phyloP scores from a whole-genome alignment of 2,888 invertebrate genomes.

The Fragum whitleyi region DNA sequence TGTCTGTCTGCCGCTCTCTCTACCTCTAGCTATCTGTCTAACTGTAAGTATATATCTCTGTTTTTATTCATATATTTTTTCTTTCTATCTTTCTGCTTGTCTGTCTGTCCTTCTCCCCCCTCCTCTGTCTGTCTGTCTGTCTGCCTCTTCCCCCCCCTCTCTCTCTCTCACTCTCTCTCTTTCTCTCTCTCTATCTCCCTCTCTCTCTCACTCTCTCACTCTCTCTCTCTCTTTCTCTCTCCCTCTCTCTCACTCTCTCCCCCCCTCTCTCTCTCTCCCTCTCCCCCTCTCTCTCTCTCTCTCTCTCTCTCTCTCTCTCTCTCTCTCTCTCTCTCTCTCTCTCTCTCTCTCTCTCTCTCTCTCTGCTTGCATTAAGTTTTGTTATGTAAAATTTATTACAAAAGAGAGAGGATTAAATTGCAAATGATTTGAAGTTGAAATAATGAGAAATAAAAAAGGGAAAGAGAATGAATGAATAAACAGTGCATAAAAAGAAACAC shows the following conservation, averaged over 20 bases:
- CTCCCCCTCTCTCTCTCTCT: not conserved
- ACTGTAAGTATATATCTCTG: not conserved
- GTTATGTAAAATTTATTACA: not conserved
- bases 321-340: not conserved
- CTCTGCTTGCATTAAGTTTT: not conserved
- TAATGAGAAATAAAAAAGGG: too few species aligned
- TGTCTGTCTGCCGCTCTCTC: too few species aligned
- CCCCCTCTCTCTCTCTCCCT: not conserved
- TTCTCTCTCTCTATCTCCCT: too few species aligned
- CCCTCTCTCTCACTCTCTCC: not conserved
- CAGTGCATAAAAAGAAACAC: too few species aligned
- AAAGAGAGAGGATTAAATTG: not conserved
- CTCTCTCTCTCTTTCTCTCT: not conserved
- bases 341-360: not conserved
- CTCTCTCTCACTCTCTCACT: not conserved
- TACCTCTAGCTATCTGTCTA: too few species aligned
- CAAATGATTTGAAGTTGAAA: not conserved
- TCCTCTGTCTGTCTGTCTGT: too few species aligned
- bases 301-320: not conserved
- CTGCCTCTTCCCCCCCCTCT: too few species aligned
- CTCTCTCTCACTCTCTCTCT: not conserved
- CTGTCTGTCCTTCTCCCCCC: too few species aligned
- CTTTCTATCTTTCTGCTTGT: too few species aligned
- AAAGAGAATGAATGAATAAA: too few species aligned
- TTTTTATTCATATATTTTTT: not conserved